These are phyloP conservation scores for Atta texana DNA, from an alignment of 1,140 invertebrate species.

Conservation along the genomic window DNA sequence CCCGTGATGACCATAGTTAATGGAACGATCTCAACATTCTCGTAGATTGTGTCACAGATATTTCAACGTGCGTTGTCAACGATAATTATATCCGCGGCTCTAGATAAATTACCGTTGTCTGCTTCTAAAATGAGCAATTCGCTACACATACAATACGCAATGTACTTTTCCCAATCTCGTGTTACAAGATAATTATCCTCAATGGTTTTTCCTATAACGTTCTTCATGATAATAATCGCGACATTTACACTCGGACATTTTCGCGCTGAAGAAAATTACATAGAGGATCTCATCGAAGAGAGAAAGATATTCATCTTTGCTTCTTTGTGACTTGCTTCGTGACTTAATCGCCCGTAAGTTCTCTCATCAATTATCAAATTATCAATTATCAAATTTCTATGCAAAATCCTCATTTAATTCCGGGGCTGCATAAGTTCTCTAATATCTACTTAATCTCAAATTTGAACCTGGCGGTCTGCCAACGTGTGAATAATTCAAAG, in stretches of 20 bases:
- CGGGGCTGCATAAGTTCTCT: neutral
- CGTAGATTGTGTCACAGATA: constrained; percentile 11
- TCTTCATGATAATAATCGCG: constrained; percentile 2
- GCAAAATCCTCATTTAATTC: constrained; percentile 24
- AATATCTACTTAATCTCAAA: constrained; percentile 34
- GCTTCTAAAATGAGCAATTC: neutral
- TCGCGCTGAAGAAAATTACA: constrained; percentile 11
- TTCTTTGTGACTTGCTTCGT: neutral
- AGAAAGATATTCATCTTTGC: constrained; percentile 17
- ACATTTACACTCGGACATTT: constrained; percentile 35
- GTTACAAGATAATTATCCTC: constrained; percentile 33
- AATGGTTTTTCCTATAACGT: neutral
- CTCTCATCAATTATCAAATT: constrained; percentile 38
- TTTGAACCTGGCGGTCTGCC: constrained; percentile 13
- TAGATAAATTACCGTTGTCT: constrained; percentile 21
- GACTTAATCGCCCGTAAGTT: constrained; percentile 24
- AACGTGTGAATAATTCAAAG: constrained; percentile 13
- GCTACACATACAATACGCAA: neutral
- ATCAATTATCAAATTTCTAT: constrained; percentile 30
- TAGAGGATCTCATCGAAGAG: neutral
- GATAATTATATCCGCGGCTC: constrained; percentile 1
- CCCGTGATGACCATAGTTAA: constrained; percentile 66
- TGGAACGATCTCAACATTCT: constrained; percentile 56
- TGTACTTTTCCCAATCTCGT: constrained; percentile 5
- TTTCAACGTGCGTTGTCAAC: constrained; percentile 32